phyloP scores from a whole-genome alignment of 2,797 vertebrate species.

The Tokudaia tokunoshimensis region DNA sequence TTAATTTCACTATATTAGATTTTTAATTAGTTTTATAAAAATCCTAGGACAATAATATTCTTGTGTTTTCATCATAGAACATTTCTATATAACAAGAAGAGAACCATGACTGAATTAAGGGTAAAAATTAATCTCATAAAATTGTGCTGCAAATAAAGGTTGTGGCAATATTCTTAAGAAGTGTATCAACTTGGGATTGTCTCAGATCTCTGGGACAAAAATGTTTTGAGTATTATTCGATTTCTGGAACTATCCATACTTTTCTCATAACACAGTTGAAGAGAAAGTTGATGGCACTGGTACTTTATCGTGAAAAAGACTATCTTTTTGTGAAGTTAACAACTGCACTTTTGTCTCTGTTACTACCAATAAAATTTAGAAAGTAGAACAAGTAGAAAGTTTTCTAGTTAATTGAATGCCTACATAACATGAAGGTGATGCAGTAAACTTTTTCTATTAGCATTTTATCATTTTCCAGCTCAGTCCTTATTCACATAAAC shows the following conservation, averaged over 20 bases:
- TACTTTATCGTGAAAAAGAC: background rate
- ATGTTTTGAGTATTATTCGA: background rate
- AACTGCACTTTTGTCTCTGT: background rate
- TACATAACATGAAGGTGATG: background rate
- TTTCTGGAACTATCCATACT: background rate
- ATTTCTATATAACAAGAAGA: background rate
- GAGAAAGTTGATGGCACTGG: background rate
- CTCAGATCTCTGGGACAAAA: background rate
- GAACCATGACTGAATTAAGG: background rate
- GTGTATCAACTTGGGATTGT: background rate
- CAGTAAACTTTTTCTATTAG: background rate
- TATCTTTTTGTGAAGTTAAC: background rate
- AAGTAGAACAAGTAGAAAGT: rapidly evolving
- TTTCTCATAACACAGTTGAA: background rate
- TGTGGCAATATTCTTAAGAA: background rate
- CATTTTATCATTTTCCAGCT: background rate
- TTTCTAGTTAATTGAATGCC: background rate
- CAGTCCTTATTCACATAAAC: background rate
- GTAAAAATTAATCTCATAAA: conserved; percentile 12
- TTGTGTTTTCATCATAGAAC: background rate
- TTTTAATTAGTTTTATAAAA: conserved; percentile 26
- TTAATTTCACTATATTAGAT: background rate
- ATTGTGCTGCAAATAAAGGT: background rate
- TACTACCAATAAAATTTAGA: background rate
- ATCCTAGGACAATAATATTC: background rate